phyloP scores from a whole-genome alignment of 2,797 vertebrate species.

The Sardinella longiceps region DNA sequence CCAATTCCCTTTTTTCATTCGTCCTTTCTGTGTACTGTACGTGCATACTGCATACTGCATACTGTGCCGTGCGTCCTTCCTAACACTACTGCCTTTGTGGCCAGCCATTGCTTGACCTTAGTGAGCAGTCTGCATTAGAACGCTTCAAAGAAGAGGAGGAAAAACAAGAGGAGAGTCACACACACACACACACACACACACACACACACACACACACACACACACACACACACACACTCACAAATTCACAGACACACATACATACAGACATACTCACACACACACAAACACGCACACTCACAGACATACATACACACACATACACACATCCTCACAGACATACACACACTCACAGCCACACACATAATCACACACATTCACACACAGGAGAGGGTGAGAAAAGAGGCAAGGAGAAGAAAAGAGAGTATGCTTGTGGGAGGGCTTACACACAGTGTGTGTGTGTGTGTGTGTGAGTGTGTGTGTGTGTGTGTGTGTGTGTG shows the following conservation, averaged over 20 bases:
- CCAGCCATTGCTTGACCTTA: neutral
- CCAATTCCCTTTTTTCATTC: constrained; percentile 49
- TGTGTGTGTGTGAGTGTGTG: no score
- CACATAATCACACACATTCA: neutral
- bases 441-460: neutral
- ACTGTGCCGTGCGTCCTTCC: no score
- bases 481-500: no score
- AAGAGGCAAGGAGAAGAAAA: neutral
- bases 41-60: no score
- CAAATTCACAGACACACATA: neutral
- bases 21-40: neutral
- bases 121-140: neutral
- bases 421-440: neutral
- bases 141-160: neutral
- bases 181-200: neutral
- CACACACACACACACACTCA: no score
- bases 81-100: neutral
- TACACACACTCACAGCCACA: neutral
- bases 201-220: no score
- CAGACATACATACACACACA: neutral
- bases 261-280: neutral
- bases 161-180: neutral
- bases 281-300: neutral
- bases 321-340: neutral
- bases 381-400: neutral